Percentiles rank a stretch among this genome's conserved stretches.
Evolutionary conservation across 2,113 vertebrate genomes (phyloP).

Genomic region (Ciconia boyciana): DNA sequence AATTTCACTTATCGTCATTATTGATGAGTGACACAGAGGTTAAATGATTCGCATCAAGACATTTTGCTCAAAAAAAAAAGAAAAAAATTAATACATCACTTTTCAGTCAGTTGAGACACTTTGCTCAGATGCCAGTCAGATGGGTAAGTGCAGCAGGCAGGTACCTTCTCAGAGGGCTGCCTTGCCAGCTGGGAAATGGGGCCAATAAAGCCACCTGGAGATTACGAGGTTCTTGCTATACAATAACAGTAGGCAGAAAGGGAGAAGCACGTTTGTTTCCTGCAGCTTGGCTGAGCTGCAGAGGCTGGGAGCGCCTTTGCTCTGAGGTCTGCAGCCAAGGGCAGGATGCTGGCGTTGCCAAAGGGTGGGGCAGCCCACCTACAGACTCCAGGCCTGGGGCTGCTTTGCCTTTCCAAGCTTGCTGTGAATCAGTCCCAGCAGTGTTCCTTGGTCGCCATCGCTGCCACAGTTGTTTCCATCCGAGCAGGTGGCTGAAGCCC

Average conservation of each 20-base stretch:
- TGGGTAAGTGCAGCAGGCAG: background rate
- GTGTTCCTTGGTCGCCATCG: fast-evolving
- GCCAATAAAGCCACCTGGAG: slow-evolving; percentile 15
- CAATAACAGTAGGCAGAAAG: background rate
- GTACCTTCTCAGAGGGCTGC: background rate
- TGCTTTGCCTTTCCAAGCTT: background rate
- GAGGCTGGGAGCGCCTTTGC: slow-evolving; percentile 4
- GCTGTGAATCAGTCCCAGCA: background rate
- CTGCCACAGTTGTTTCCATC: fast-evolving
- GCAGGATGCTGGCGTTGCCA: slow-evolving; percentile 28
- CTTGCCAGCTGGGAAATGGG: background rate
- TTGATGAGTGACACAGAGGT: slow-evolving; percentile 60
- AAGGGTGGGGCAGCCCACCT: slow-evolving; percentile 58
- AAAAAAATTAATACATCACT: background rate
- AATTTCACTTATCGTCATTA: slow-evolving; percentile 57
- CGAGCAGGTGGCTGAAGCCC: background rate
- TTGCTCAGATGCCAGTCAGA: background rate
- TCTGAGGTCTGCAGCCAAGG: slow-evolving; percentile 13
- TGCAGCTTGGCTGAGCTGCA: background rate
- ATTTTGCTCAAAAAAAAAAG: background rate
- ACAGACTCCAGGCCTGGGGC: slow-evolving; percentile 32
- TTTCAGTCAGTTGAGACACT: slow-evolving; percentile 1
- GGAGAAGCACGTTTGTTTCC: background rate
- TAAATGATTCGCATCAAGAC: background rate
- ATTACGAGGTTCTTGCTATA: background rate